These are phyloP conservation scores for Amphimallon solstitiale DNA, from an alignment of 2,888 invertebrate species.

Conservation along the genomic window DNA sequence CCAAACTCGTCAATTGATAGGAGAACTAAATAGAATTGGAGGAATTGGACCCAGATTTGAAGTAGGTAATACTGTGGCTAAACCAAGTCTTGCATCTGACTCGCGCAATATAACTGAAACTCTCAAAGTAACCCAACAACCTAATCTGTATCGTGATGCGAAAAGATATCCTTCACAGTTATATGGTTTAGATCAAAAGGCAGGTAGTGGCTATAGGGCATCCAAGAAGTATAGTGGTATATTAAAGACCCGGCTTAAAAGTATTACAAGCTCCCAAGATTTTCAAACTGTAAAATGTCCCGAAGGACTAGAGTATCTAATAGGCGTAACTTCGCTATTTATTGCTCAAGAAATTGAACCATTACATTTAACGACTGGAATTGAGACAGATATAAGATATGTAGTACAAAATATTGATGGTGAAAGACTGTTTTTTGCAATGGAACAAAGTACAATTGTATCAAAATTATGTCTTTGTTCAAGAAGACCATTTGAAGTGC, in stretches of 20 bases:
- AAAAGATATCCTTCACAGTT: too few species aligned
- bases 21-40: constrained; percentile 13
- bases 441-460: constrained; percentile 21
- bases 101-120: neutral
- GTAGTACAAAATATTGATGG: constrained; percentile 22
- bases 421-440: constrained; percentile 13
- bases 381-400: constrained; percentile 2
- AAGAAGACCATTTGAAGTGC: constrained; percentile 10
- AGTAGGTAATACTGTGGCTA: neutral
- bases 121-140: neutral
- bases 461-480: constrained; percentile 22
- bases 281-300: neutral
- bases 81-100: neutral
- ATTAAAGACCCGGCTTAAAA: neutral
- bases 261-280: neutral
- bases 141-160: neutral
- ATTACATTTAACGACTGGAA: neutral
- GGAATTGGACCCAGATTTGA: constrained; percentile 9
- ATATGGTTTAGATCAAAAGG: too few species aligned
- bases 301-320: neutral
- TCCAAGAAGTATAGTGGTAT: neutral
- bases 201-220: too few species aligned
- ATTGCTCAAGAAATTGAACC: constrained; percentile 6
- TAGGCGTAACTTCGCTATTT: neutral
- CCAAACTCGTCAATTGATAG: constrained; percentile 13